Conservation (phyloP, 2,113 vertebrate species). For the Mesocricetus auratus region DNA sequence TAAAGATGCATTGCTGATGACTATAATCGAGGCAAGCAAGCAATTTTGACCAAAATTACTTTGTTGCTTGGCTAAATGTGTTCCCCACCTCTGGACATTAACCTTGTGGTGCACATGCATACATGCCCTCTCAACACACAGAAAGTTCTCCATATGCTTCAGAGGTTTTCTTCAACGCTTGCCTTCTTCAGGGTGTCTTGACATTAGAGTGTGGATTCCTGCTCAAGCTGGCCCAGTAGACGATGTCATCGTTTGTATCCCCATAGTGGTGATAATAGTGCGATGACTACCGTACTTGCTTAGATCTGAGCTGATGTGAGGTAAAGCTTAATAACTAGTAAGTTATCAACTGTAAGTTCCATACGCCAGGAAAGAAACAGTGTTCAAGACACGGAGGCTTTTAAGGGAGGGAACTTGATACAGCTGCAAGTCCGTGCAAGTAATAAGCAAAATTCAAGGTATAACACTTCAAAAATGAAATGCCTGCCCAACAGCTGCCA, state of each 20-base stretch:
- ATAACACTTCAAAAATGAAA: not conserved
- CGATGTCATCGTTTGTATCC: not conserved
- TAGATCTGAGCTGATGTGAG: conserved; percentile 52
- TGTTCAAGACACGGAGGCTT: not conserved
- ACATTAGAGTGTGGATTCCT: not conserved
- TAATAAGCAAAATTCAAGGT: not conserved
- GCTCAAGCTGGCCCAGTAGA: not conserved
- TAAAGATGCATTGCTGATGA: not conserved
- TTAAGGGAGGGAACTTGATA: not conserved
- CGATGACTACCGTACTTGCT: not conserved
- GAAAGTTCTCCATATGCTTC: not conserved
- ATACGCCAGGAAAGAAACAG: not conserved
- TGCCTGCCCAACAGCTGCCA: not conserved
- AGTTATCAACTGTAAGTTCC: not conserved
- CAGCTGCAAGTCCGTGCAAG: not conserved
- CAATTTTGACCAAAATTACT: not conserved
- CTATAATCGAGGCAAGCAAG: not conserved
- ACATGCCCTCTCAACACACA: not conserved
- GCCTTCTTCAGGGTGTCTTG: not conserved
- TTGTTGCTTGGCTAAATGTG: conserved; percentile 8
- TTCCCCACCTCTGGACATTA: not conserved
- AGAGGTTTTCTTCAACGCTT: conserved; percentile 25
- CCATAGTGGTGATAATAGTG: not conserved
- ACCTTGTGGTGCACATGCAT: not conserved
- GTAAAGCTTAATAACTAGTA: conserved; percentile 2